These are phyloP conservation scores for Caiman crocodilus DNA, from an alignment of 2,797 vertebrate genomes.

Conservation along the genomic window DNA sequence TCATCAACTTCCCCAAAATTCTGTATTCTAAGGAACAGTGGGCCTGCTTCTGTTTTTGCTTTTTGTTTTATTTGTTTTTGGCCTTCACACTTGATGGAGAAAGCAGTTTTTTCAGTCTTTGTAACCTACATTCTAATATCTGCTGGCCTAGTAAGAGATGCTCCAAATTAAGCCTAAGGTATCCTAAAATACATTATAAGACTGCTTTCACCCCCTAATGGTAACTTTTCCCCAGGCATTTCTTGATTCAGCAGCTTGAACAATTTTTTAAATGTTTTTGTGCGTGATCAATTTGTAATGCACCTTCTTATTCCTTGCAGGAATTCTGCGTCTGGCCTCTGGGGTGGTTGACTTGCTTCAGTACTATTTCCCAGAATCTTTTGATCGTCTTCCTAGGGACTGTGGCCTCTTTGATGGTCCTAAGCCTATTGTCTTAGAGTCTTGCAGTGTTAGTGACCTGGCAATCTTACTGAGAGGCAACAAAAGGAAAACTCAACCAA, in stretches of 20 bases:
- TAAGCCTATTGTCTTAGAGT: conserved; percentile 83
- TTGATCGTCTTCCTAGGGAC: conserved; percentile 86
- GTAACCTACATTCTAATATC: not conserved
- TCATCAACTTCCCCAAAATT: fast-evolving
- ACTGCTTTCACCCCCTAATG: not conserved
- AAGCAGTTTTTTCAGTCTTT: not conserved
- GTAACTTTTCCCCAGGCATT: not conserved
- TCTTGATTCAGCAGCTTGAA: not conserved
- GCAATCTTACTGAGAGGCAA: conserved; percentile 86
- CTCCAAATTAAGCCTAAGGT: not conserved
- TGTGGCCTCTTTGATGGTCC: conserved; percentile 85
- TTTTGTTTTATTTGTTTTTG: not conserved
- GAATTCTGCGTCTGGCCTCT: conserved; percentile 84
- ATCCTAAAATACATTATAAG: not conserved
- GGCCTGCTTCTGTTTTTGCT: not conserved
- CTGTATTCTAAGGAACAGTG: not conserved
- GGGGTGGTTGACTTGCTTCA: conserved; percentile 86
- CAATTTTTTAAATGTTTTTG: not conserved
- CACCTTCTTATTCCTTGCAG: conserved; percentile 51
- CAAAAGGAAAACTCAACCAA: conserved; percentile 87
- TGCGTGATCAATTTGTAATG: not conserved
- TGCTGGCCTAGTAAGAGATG: not conserved
- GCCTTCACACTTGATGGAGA: not conserved
- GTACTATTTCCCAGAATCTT: conserved; percentile 86
- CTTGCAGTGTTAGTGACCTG: conserved; percentile 85